phyloP scores from a whole-genome alignment of 1,140 invertebrate species.

The Brachionus rotundiformis region DNA sequence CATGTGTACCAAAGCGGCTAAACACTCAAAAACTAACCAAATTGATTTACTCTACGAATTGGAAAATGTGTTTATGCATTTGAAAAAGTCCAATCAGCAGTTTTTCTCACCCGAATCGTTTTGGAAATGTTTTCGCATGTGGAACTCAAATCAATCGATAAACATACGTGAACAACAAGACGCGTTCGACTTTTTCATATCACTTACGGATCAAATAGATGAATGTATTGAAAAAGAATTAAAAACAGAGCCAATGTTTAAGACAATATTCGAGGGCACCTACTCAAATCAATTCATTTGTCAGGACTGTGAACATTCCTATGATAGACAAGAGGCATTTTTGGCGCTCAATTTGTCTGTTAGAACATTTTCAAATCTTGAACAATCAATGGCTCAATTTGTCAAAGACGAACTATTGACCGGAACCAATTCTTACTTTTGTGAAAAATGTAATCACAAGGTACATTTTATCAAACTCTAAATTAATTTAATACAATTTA shows the following conservation, averaged over 20 bases:
- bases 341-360: conserved; percentile 97
- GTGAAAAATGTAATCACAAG: conserved; percentile 99
- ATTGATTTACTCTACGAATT: conserved; percentile 89
- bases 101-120: conserved; percentile 93
- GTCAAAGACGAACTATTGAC: conserved; percentile 95
- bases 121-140: conserved; percentile 93
- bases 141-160: conserved; percentile 71
- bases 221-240: conserved; percentile 72
- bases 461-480: conserved; percentile 64
- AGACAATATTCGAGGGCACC: conserved; percentile 86
- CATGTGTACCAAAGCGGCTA: not conserved
- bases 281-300: conserved; percentile 99
- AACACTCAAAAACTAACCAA: too few relatives aligned
- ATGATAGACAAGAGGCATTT: conserved; percentile 94
- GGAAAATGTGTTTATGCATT: conserved; percentile 94
- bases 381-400: conserved; percentile 97
- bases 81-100: conserved; percentile 92
- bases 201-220: conserved; percentile 92
- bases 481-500: too few relatives aligned
- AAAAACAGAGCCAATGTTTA: conserved; percentile 66
- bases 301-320: conserved; percentile 91
- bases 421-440: conserved; percentile 96
- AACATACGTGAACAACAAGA: conserved; percentile 97
- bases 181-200: conserved; percentile 98
- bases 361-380: conserved; percentile 83